These are phyloP conservation scores for Echiichthys vipera DNA, from an alignment of 2,797 vertebrate genomes.

Conservation along the genomic window DNA sequence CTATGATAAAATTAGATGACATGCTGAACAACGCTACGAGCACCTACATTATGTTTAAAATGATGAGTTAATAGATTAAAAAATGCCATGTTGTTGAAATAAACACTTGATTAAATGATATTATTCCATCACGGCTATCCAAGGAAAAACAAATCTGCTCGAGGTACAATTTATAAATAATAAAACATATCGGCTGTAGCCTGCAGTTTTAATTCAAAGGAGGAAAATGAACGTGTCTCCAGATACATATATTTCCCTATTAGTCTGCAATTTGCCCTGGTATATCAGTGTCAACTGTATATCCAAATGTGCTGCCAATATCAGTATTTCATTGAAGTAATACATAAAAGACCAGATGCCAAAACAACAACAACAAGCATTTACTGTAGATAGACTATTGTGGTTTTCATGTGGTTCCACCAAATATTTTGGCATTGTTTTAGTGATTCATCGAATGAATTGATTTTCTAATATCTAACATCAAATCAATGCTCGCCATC, in stretches of 20 bases:
- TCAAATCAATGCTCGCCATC: rapidly evolving
- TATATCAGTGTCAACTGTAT: too few species aligned
- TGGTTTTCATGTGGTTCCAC: background rate
- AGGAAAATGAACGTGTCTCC: background rate
- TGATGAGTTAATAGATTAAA: background rate
- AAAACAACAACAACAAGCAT: too few species aligned
- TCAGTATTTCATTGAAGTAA: too few species aligned
- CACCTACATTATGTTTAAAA: background rate
- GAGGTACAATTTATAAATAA: background rate
- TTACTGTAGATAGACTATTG: too few species aligned
- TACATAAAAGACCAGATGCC: background rate
- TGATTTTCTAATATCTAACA: background rate
- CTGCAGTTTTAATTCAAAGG: background rate
- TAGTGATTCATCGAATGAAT: background rate
- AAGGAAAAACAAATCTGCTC: background rate
- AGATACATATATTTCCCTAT: background rate
- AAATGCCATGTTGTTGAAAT: background rate
- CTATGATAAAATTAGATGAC: background rate
- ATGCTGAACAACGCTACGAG: rapidly evolving
- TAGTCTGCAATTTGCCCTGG: background rate
- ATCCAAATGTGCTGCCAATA: background rate
- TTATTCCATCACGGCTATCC: rapidly evolving
- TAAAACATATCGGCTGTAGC: too few species aligned
- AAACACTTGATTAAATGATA: too few species aligned
- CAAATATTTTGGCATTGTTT: background rate